A percentile compares a stretch with the other conserved stretches of the same genome.
phyloP scores from a whole-genome alignment of 2,888 invertebrate species.

The Euzophera pinguis region DNA sequence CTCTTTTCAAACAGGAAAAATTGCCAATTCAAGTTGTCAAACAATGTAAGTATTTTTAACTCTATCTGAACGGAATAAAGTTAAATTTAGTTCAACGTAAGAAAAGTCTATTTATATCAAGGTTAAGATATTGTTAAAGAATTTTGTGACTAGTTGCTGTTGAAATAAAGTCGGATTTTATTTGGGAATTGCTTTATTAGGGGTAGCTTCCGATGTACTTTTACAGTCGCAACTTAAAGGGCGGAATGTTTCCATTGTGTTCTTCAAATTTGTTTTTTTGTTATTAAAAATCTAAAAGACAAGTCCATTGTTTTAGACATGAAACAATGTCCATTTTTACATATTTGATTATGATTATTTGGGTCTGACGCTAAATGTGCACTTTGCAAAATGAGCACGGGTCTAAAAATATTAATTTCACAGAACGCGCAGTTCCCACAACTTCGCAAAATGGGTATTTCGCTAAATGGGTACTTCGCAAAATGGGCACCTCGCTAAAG shows the following conservation, averaged over 20 bases:
- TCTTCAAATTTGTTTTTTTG: neutral
- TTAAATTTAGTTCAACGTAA: neutral
- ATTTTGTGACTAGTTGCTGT: conserved; percentile 22
- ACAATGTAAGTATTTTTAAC: conserved; percentile 18
- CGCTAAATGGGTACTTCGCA: too few relatives aligned
- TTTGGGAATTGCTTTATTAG: conserved; percentile 41
- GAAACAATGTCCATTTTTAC: too few relatives aligned
- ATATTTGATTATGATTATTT: too few relatives aligned
- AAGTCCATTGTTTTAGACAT: too few relatives aligned
- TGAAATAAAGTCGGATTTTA: conserved; percentile 30
- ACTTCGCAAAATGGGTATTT: too few relatives aligned
- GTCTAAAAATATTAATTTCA: too few relatives aligned
- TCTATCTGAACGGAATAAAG: conserved; percentile 15
- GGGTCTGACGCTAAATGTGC: too few relatives aligned
- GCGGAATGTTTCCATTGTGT: conserved; percentile 50
- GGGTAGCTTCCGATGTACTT: conserved; percentile 49
- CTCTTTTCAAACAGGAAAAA: conserved; percentile 17
- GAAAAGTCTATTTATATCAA: conserved; percentile 37
- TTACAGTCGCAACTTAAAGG: conserved; percentile 43
- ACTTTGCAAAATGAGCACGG: too few relatives aligned
- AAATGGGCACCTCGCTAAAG: too few relatives aligned
- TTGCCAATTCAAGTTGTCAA: conserved; percentile 13
- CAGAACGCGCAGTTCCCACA: too few relatives aligned
- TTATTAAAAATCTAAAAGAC: too few relatives aligned
- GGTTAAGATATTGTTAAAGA: conserved; percentile 16